Percentiles rank a stretch among this genome's conserved stretches.
phyloP scores from a whole-genome alignment of 2,113 vertebrate genomes.

The Parotia lawesii region DNA sequence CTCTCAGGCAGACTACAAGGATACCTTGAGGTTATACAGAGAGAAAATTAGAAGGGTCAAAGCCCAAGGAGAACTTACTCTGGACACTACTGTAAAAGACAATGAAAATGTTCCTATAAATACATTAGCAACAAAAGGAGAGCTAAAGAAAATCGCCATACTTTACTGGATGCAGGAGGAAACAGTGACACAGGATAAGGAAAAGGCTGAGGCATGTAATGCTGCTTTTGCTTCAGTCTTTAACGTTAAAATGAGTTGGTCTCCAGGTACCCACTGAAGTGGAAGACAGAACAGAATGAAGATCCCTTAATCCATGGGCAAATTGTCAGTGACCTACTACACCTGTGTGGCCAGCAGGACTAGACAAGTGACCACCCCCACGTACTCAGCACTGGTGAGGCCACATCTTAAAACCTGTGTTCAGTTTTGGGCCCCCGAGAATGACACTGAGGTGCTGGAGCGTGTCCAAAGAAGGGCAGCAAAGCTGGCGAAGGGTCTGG shows the following conservation, averaged over 20 bases:
- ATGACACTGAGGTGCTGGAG: neutral
- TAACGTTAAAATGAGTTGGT: neutral
- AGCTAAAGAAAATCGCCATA: neutral
- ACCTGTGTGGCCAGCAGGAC: neutral
- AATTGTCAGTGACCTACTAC: neutral
- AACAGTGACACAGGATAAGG: neutral
- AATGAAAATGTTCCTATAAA: neutral
- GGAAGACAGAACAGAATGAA: neutral
- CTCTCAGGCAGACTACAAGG: neutral
- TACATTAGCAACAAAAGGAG: neutral
- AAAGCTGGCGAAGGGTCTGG: neutral
- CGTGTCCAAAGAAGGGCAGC: neutral
- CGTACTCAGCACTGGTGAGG: rapidly evolving
- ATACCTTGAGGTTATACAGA: neutral
- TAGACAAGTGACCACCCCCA: neutral
- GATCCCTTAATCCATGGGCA: neutral
- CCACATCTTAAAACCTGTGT: neutral
- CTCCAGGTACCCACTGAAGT: neutral
- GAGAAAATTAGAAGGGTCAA: neutral
- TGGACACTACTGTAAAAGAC: neutral
- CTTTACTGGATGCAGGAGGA: neutral
- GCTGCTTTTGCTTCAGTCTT: neutral
- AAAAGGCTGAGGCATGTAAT: neutral
- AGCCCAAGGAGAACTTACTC: neutral
- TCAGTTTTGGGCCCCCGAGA: neutral